Percentiles rank a stretch among this genome's conserved stretches.
Evolutionary conservation across 1,140 invertebrate genomes (phyloP).

Genomic region (Leptinotarsa defecta): DNA sequence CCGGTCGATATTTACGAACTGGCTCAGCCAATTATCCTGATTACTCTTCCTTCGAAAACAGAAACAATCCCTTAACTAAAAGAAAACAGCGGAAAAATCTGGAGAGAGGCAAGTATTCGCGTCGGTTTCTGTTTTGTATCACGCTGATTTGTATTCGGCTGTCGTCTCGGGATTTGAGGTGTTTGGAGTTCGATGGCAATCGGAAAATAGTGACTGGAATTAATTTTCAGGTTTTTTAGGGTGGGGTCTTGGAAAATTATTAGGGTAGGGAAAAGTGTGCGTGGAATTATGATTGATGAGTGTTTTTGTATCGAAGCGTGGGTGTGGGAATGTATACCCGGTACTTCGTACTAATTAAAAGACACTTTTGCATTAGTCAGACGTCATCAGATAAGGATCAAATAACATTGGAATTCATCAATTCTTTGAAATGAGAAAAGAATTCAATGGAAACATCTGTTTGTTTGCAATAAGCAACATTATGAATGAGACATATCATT

Average conservation of each 20-base stretch:
- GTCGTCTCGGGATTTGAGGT: not conserved
- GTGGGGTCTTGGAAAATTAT: not conserved
- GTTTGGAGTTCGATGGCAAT: not conserved
- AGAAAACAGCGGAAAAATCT: not conserved
- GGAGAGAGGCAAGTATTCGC: not conserved
- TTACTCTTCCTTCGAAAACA: not conserved
- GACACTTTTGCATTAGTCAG: no score
- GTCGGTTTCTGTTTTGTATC: not conserved
- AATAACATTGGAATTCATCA: no score
- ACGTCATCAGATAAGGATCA: no score
- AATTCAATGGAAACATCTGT: no score
- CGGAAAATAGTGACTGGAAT: not conserved
- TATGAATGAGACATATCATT: no score
- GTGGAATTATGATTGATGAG: not conserved
- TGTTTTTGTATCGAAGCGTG: not conserved
- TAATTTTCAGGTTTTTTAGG: not conserved
- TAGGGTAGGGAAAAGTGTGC: not conserved
- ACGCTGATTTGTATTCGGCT: not conserved
- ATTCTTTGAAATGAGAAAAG: no score
- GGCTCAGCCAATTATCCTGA: slow-evolving; percentile 7
- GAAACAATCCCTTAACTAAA: not conserved
- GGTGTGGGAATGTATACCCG: no score
- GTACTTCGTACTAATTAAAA: no score
- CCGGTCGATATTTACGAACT: not conserved
- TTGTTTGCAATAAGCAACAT: no score